These are phyloP conservation scores for Corythornis vintsioides DNA, from an alignment of 2,113 vertebrate genomes.

Conservation along the genomic window DNA sequence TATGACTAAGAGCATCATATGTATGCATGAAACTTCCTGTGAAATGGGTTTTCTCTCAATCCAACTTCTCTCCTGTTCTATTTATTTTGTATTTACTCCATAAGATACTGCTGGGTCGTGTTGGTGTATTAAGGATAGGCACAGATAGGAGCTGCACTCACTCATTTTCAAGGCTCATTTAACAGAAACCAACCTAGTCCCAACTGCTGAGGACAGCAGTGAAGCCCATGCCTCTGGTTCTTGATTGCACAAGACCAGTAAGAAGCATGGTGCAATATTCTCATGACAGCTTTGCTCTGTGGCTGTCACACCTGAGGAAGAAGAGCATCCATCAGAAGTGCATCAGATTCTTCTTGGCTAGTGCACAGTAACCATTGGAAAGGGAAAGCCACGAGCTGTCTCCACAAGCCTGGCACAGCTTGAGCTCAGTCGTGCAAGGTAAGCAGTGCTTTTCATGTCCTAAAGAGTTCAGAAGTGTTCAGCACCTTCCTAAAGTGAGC, in stretches of 20 bases:
- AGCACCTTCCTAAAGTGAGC: neutral
- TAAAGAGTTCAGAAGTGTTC: neutral
- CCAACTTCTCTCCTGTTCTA: neutral
- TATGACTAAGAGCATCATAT: rapidly evolving
- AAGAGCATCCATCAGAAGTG: neutral
- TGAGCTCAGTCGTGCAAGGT: neutral
- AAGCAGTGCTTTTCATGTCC: rapidly evolving
- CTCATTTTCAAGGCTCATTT: neutral
- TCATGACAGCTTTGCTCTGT: neutral
- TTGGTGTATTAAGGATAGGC: neutral
- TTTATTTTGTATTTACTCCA: neutral
- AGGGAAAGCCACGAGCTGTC: neutral
- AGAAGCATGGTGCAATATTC: neutral
- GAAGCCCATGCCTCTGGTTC: neutral
- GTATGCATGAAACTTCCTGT: neutral
- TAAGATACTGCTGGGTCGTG: rapidly evolving
- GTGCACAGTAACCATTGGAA: neutral
- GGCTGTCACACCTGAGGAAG: neutral
- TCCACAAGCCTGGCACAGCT: neutral
- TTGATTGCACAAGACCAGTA: neutral
- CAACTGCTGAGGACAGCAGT: neutral
- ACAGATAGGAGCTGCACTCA: neutral
- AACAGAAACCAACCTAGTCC: neutral
- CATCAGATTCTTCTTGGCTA: neutral
- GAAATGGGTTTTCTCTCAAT: neutral